Base-by-base conservation (phyloP, 2,888 invertebrate species). In the Limnephilus lunatus region DNA sequence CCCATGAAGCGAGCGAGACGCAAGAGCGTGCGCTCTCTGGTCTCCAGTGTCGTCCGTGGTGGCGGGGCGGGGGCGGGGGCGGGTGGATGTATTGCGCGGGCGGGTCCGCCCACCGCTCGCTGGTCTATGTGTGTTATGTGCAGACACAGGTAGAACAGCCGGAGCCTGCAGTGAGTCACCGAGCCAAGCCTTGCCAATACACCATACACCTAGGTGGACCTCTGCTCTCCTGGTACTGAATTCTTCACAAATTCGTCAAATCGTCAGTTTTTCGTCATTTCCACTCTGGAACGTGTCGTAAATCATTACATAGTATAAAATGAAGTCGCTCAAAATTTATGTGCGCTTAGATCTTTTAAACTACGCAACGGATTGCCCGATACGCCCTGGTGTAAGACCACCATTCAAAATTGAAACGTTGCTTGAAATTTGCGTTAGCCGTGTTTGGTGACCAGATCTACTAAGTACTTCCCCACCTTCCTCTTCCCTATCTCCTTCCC, bases 61-160 rank as follows among this genome's bases (percentile, higher is more conserved):
- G 81, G 89, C 30, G 81, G 81, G 89, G 89, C 89, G 89, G 80
- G 81, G 89, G 89, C 89, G 89, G 80, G 35, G 89, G 89, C 30
- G 89, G 87, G 68, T n/a, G 87, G 87, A 30, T n/a, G 87, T 25
- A 30, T 25, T 30, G 87, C 87, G 48, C 87, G 87, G 87, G 53
- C 68, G 87, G 81, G n/a, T n/a, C 89, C 81, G 89, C 89, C 81
- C 81, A 89, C 89, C 81, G 39, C 53, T 32, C 32, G 68, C 88
- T 25, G 80, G 88, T 39, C 86, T 68, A 68, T 68, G 68, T 68
- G 68, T 68, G 68, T n/a, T 68, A 68, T 68, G 68, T 68, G 68
- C 68, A 68, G 68, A 25, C 25, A 53, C 53, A 53, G 53, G 53
- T 19, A 68, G 68, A 68, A 25, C 68, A n/a, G 68, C 25, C 68